Evolutionary conservation across 2,113 vertebrate species (phyloP).

Genomic region (Cygnus buccinator): DNA sequence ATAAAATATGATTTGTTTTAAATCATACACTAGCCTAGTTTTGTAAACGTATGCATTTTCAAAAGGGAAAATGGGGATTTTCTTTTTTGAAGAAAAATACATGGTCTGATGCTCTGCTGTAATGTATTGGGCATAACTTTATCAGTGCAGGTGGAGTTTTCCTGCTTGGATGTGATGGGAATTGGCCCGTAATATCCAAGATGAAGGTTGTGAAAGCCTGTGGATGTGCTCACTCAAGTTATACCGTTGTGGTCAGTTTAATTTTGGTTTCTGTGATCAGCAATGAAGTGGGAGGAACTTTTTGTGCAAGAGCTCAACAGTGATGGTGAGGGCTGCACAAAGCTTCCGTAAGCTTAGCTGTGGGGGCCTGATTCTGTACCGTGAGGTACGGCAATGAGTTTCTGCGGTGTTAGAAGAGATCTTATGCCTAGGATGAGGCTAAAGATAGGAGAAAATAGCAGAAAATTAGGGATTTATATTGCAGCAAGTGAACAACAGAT

Average conservation of each 20-base stretch:
- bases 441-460: background rate
- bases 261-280: background rate
- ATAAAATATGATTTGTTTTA: background rate
- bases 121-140: background rate
- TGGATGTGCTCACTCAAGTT: fast-evolving
- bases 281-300: background rate
- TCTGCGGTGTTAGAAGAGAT: background rate
- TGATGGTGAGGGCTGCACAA: background rate
- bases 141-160: background rate
- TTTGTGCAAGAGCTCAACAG: background rate
- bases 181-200: background rate
- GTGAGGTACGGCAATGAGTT: background rate
- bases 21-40: background rate
- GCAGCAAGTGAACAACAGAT: background rate
- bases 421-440: background rate
- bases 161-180: background rate
- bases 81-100: background rate
- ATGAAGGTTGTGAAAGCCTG: background rate
- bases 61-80: background rate
- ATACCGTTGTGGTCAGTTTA: background rate
- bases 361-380: background rate
- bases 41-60: background rate
- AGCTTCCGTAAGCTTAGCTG: background rate
- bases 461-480: background rate
- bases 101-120: background rate